Conservation (phyloP, 2,797 vertebrate genomes). For the Sebastolobus alascanus region DNA sequence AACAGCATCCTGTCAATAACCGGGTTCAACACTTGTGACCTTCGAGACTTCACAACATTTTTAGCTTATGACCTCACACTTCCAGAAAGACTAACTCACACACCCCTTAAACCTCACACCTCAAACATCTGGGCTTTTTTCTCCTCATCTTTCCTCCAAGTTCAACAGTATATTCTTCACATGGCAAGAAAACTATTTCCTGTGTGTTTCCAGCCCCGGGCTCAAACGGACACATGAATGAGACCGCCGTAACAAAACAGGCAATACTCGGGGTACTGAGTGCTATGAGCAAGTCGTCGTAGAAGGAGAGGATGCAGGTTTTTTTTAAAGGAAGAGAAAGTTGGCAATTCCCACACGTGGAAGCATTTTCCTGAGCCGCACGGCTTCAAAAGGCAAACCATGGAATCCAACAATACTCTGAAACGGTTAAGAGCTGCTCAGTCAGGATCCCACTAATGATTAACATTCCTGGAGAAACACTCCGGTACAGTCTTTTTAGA, state of each 20-base stretch:
- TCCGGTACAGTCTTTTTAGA: constrained; percentile 80
- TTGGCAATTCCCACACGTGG: constrained; percentile 80
- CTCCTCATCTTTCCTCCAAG: constrained; percentile 49
- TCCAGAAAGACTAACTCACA: constrained; percentile 43
- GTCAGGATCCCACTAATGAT: constrained; percentile 85
- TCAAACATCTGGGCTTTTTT: constrained; percentile 67
- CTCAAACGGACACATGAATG: constrained; percentile 65
- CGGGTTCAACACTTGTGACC: constrained; percentile 28
- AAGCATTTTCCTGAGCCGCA: constrained; percentile 74
- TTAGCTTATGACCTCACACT: constrained; percentile 58
- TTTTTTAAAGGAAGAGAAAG: constrained; percentile 45
- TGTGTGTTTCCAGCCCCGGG: constrained; percentile 65
- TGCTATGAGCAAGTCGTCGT: constrained; percentile 26
- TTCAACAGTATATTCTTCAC: constrained; percentile 63
- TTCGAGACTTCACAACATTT: constrained; percentile 34
- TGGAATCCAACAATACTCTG: constrained; percentile 78
- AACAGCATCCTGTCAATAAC: constrained; percentile 26
- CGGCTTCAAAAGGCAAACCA: constrained; percentile 79
- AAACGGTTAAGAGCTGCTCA: constrained; percentile 81
- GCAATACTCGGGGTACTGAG: constrained; percentile 37
- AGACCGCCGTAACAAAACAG: constrained; percentile 59
- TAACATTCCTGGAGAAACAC: constrained; percentile 85
- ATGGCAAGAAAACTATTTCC: constrained; percentile 69
- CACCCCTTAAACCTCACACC: constrained; percentile 49
- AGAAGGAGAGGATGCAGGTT: constrained; percentile 43